A percentile compares a stretch with the other conserved stretches of the same genome.
These are phyloP conservation scores for Drosophila gunungcola DNA, from an alignment of 1,140 invertebrate species.

Conservation along the genomic window DNA sequence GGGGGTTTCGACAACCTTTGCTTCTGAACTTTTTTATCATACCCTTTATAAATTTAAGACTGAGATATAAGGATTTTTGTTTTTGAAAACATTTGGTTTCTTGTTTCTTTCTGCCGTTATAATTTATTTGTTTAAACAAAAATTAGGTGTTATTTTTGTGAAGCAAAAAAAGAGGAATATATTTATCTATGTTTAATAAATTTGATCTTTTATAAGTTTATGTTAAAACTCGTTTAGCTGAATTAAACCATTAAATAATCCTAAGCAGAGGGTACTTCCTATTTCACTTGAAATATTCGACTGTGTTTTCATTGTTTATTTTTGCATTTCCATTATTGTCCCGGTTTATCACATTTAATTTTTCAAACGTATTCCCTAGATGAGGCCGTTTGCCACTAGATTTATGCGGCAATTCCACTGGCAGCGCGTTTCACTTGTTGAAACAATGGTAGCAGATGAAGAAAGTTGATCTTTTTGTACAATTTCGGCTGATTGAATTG, in stretches of 20 bases:
- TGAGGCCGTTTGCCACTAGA: slow-evolving; percentile 61
- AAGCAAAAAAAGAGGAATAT: too few species aligned
- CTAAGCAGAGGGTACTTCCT: not conserved
- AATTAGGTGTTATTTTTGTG: too few species aligned
- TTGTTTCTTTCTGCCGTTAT: too few species aligned
- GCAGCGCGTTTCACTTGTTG: slow-evolving; percentile 46
- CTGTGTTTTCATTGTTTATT: slow-evolving; percentile 4
- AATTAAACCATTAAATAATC: fast-evolving
- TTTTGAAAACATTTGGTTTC: too few species aligned
- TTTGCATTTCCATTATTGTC: slow-evolving; percentile 25
- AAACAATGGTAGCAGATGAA: slow-evolving; percentile 39
- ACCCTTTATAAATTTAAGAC: not conserved
- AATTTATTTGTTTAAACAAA: too few species aligned
- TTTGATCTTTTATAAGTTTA: too few species aligned
- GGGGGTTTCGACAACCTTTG: not conserved
- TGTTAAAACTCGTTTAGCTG: too few species aligned
- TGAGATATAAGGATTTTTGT: too few species aligned
- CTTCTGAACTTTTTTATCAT: not conserved
- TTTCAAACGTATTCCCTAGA: slow-evolving; percentile 61
- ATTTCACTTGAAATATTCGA: not conserved
- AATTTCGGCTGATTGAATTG: slow-evolving; percentile 56
- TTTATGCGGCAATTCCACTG: slow-evolving; percentile 63
- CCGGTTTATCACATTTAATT: slow-evolving; percentile 74
- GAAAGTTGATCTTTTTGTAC: slow-evolving; percentile 12
- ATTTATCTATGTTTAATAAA: too few species aligned